Base-by-base conservation (phyloP, 1,140 invertebrate genomes). In the Drosophila albomicans region DNA sequence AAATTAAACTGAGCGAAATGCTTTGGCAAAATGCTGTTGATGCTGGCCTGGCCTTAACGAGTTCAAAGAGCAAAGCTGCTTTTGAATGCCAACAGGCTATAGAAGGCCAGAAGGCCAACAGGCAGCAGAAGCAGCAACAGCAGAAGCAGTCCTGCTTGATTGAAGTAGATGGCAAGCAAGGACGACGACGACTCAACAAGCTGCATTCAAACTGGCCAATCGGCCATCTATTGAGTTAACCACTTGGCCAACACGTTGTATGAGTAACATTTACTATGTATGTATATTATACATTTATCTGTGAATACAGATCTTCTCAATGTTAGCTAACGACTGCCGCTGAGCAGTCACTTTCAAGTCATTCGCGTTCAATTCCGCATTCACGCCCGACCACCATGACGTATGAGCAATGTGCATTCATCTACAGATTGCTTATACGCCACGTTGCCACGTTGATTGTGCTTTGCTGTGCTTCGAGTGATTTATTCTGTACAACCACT, bases 341-440 rank as follows among this genome's bases (percentile, higher is more conserved):
- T 45, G 15, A 45, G 41, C 3, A 59, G 25, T 25, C 57, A 46
- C 20, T 59, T 46, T 4, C 30, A 8, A 54, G 30, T 52, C 28
- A 52, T 30, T 54, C 51, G 20, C 57, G 41, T 45, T 20, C 20
- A 30, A 20, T 49, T 11, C 35, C 45, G 45, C 28, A 72, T 20
- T 66, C 52, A 67, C 28, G n/a, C 8, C 41, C 25, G 46, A 75
- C 52, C 59, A 70, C 68, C 20, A 66, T 58, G 73, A 52, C 81
- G 73, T 80, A 80, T 74, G 78, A 77, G 77, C 70, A 87, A 85
- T 86, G 75, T 63, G 56, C 75, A 81, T 51, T 75, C 65, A 77
- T 43, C 54, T 65, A 41, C 58, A 79, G 51, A 87, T 89, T 80
- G 78, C 84, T 79, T 76, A 79, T 82, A 82, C 76, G 76, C 68